Evolutionary conservation across 1,140 invertebrate species (phyloP).

Genomic region (Penaeus chinensis): DNA sequence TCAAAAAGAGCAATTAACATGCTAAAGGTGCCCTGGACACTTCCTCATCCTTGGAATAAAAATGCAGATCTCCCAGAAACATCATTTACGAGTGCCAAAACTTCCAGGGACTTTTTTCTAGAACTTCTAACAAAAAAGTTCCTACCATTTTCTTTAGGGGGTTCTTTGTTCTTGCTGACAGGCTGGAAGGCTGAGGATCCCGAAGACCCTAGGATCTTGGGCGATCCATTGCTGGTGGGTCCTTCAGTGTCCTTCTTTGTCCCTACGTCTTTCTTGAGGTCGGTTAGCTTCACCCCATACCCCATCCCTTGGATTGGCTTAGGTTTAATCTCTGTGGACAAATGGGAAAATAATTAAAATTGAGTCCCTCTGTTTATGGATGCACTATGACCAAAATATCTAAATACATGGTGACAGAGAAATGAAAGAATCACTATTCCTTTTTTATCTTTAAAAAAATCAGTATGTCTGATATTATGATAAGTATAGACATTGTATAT

Average conservation of each 20-base stretch:
- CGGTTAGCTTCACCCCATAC: constrained; percentile 37
- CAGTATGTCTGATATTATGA: no score
- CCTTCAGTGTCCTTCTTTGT: constrained; percentile 51
- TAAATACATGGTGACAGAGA: no score
- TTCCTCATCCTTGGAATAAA: no score
- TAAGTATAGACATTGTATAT: no score
- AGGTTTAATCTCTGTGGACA: constrained; percentile 52
- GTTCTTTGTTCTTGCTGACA: constrained; percentile 7
- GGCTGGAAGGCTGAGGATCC: constrained; percentile 37
- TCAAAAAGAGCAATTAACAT: no score
- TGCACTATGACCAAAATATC: background rate
- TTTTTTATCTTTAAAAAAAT: no score
- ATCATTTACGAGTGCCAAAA: no score
- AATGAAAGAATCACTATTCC: no score
- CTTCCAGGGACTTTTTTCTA: no score
- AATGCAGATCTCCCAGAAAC: constrained; percentile 10
- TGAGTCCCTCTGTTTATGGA: background rate
- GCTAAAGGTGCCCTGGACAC: no score
- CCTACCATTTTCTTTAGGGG: constrained; percentile 31
- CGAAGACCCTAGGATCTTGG: constrained; percentile 40
- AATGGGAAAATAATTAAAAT: background rate
- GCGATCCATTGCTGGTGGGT: constrained; percentile 30
- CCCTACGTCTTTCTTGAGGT: constrained; percentile 54
- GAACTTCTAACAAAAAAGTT: background rate
- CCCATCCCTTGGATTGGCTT: constrained; percentile 43